Evolutionary conservation across 1,140 invertebrate species (phyloP).

Genomic region (Hermetia illucens): DNA sequence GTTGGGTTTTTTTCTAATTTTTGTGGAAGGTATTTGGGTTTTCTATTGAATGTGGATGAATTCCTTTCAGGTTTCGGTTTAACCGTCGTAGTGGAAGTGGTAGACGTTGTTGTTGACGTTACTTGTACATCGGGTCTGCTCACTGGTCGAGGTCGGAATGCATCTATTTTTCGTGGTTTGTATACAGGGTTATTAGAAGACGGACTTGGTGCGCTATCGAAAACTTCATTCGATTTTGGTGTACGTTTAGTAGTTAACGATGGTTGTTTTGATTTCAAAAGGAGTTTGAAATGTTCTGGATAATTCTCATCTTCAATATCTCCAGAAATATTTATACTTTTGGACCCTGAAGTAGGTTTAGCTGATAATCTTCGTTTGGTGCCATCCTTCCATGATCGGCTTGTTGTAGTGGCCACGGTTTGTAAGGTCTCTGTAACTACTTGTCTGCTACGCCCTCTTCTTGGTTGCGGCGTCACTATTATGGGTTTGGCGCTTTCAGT

Average conservation of each 20-base stretch:
- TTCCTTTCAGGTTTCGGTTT: too few species aligned
- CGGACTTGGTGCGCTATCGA: not conserved
- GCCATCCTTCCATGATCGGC: not conserved
- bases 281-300: slow-evolving; percentile 7
- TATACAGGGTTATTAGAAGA: not conserved
- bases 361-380: not conserved
- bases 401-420: not conserved
- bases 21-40: too few species aligned
- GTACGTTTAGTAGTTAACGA: not conserved
- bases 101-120: not conserved
- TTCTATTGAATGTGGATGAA: too few species aligned
- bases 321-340: not conserved
- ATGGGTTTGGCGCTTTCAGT: not conserved
- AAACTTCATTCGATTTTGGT: not conserved
- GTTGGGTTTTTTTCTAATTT: too few species aligned
- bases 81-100: too few species aligned
- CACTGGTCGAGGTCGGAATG: not conserved
- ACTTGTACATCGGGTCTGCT: not conserved
- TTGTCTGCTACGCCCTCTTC: not conserved
- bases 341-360: not conserved
- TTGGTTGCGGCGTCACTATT: not conserved
- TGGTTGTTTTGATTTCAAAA: slow-evolving; percentile 5
- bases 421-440: not conserved
- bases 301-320: slow-evolving; percentile 7
- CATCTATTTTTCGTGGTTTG: not conserved